Base-by-base conservation (phyloP, 2,888 invertebrate genomes). In the Anaspis maculata region DNA sequence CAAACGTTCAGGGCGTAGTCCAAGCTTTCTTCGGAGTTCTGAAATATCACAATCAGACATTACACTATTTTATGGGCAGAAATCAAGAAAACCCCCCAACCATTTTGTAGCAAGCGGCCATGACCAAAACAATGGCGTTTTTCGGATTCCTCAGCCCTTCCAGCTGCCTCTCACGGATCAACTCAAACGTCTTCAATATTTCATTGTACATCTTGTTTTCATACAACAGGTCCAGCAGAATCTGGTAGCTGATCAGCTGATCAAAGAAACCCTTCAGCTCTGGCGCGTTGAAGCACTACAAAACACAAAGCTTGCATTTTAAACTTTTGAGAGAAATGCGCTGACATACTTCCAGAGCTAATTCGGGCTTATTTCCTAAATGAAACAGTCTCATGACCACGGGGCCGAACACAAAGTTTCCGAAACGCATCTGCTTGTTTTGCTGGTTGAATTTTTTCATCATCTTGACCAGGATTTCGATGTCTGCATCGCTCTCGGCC, bases 351-450 rank as follows among this genome's bases (percentile, higher is more conserved):
- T n/a, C 48, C 9, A 79, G 54, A 7, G 87, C 87, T 41, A 75
- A 62, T 24, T 77, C 71, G 2, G 81, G 77, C 51, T 80, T 74
- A 57, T 84, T 77, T 21, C 84, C 62, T 48, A 73, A 68, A 58
- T 87, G 70, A 37, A 81, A 79, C 70, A 84, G 73, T 50, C 89
- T 71, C 85, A 89, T 86, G 0, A 83, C 72, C 9, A 88, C 79
- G 3, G 89, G 85, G 0, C 89, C 89, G 72, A 89, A 88, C 3
- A 79, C 58, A 61, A 77, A 89, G 45, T 72, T 79, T n/a, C 85
- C 83, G 71, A 88, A 87, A 39, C 85, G 66, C 34, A 80, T 59
- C 44, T 82, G 77, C 41, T 74, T 71, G 41, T 77, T 81, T 57
- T 86, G 84, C 11, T 67, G 59, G 52, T 80, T 77, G 52, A 80